Evolutionary conservation across 2,797 vertebrate genomes (phyloP), one percentile per base, ranked within the genome.

Genomic region (Chelmon rostratus): DNA sequence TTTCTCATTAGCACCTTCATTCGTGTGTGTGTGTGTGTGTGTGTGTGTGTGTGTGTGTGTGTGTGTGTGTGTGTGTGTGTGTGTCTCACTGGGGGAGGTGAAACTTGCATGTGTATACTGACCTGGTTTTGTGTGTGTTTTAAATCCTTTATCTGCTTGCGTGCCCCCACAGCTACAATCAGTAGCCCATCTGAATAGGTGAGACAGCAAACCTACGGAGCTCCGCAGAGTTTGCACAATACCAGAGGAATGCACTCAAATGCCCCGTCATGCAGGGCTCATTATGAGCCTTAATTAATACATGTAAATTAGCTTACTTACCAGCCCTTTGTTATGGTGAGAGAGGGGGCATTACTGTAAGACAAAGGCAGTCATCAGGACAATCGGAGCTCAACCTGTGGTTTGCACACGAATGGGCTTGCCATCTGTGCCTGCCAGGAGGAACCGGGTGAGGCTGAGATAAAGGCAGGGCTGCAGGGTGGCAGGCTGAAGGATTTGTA

Each of bases 251-350:
- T 93, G 93, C 94, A 94, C 95, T 93, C 86, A 91, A 94, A 94
- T 90, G 84, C 84, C 70, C 69, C 59, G 83, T 91, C 92, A 91
- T 80, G 90, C 90, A 83, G 93, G 52, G 93, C 92, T 95, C 93
- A 95, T 96, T 94, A 95, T 94, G 81, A 83, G 90, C 81, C 91
- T 95, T 94, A 96, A 96, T 96, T 95, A 95, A 94, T 94, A 92
- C 92, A 93, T 95, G 92, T 91, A 94, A 96, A 96, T 95, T 75
- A 85, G 82, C 81, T 90, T 91, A 92, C 86, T 92, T 92, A 89
- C 86, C 31, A 53, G 49, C n/a, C 83, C 78, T 93, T 95, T 95
- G 84, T 93, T 81, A 90, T 94, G 93, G 75, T 85, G 81, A 84
- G 82, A 53, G 78, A 44, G 73, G 76, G 74, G 83, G 82, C 62